Conservation (phyloP, 2,797 vertebrate species). For the Percopsis omiscomaycus region DNA sequence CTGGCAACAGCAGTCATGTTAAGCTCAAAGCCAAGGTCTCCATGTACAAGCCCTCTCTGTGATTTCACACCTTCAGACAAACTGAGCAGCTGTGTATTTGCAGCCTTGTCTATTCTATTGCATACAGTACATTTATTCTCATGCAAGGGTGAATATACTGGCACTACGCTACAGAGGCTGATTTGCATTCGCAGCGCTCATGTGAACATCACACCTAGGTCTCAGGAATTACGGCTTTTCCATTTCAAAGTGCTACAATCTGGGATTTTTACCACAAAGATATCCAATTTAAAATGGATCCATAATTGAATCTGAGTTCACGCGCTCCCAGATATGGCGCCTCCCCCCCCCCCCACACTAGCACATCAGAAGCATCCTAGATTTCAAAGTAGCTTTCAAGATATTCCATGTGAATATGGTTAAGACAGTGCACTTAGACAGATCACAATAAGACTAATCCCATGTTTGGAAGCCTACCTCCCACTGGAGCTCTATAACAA, state of each 20-base stretch:
- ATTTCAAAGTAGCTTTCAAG: constrained; percentile 69
- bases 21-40: constrained; percentile 23
- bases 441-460: constrained; percentile 66
- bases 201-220: constrained; percentile 56
- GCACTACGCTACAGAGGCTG: constrained; percentile 37
- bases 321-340: constrained; percentile 34
- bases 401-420: constrained; percentile 58
- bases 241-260: constrained; percentile 62
- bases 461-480: constrained; percentile 60
- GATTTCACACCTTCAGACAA: constrained; percentile 30
- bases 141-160: constrained; percentile 57
- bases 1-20: constrained; percentile 13
- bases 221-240: constrained; percentile 57
- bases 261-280: constrained; percentile 51
- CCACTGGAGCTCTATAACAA: constrained; percentile 37
- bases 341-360: constrained; percentile 44
- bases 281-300: constrained; percentile 65
- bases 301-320: constrained; percentile 69
- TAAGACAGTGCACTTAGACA: constrained; percentile 59
- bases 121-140: constrained; percentile 32
- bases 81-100: constrained; percentile 14
- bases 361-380: constrained; percentile 58
- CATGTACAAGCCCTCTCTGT: constrained; percentile 23
- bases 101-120: constrained; percentile 31
- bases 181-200: constrained; percentile 45